phyloP scores from a whole-genome alignment of 2,113 vertebrate species.

The Phalacrocorax carbo region DNA sequence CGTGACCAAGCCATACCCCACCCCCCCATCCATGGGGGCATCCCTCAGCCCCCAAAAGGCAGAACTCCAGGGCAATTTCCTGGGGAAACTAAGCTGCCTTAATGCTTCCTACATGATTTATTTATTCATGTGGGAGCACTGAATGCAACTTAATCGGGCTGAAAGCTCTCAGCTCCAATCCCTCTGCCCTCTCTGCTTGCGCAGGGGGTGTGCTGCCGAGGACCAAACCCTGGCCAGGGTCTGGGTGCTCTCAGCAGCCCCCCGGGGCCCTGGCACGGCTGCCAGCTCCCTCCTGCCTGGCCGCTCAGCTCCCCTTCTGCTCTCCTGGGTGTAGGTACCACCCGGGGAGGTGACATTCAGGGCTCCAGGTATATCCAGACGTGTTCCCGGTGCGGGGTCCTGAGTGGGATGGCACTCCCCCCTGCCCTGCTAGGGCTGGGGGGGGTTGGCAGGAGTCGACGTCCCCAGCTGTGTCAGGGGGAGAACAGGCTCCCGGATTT shows the following conservation, averaged over 20 bases:
- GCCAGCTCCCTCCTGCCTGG: not conserved
- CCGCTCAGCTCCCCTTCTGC: not conserved
- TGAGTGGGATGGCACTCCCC: not conserved
- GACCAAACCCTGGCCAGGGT: rapidly evolving
- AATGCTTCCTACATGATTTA: slow-evolving; percentile 59
- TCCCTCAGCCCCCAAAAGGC: slow-evolving; percentile 34
- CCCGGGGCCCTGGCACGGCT: not conserved
- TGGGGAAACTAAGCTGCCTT: slow-evolving; percentile 41
- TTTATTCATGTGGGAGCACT: slow-evolving; percentile 36
- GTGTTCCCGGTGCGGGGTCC: rapidly evolving
- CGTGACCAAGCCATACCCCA: not conserved
- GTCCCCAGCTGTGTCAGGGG: not conserved
- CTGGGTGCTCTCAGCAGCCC: not conserved
- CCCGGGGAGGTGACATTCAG: rapidly evolving
- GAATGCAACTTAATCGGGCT: not conserved
- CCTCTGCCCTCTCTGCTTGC: not conserved
- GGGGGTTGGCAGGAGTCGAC: not conserved
- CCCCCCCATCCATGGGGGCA: not conserved
- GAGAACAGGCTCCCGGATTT: not conserved
- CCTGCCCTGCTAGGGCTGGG: not conserved
- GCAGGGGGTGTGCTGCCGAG: rapidly evolving
- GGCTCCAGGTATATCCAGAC: not conserved
- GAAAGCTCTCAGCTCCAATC: not conserved
- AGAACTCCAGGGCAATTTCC: slow-evolving; percentile 13
- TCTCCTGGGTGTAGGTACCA: not conserved